phyloP scores from a whole-genome alignment of 2,113 vertebrate genomes.

The Hydrolagus affinis region DNA sequence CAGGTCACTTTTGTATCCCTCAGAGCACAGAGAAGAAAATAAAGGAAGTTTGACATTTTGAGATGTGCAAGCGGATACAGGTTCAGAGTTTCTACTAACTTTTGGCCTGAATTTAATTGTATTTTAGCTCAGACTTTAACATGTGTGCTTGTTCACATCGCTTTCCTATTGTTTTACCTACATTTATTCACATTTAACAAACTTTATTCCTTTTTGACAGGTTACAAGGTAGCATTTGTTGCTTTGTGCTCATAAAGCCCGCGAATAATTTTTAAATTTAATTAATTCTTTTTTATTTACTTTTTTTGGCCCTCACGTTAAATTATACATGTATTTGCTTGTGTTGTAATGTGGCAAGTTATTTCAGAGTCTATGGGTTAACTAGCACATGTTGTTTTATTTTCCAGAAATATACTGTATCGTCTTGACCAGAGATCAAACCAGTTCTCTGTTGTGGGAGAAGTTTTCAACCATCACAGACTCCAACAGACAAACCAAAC shows the following conservation, averaged over 20 bases:
- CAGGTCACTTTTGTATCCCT: background rate
- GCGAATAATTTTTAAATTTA: too few relatives aligned
- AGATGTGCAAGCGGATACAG: background rate
- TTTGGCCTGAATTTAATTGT: background rate
- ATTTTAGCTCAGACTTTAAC: background rate
- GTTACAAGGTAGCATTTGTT: background rate
- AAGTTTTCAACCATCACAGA: slow-evolving; percentile 55
- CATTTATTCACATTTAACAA: background rate
- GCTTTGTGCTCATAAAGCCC: background rate
- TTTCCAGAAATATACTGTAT: slow-evolving; percentile 81
- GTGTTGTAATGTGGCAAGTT: background rate
- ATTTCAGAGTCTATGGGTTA: background rate
- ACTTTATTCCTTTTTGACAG: background rate
- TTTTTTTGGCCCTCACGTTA: background rate
- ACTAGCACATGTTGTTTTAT: slow-evolving; percentile 38
- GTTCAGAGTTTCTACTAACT: background rate
- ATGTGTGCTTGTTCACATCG: background rate
- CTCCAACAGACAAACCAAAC: slow-evolving; percentile 60
- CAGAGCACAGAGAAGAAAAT: background rate
- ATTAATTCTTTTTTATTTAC: background rate
- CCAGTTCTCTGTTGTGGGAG: slow-evolving; percentile 70
- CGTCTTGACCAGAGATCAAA: slow-evolving; percentile 61
- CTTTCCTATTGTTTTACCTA: background rate
- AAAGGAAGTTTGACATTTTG: background rate
- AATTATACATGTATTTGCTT: background rate